A percentile compares a stretch with the other conserved stretches of the same genome.
Evolutionary conservation across 2,113 vertebrate species (phyloP).

Genomic region (Globicephala melas): DNA sequence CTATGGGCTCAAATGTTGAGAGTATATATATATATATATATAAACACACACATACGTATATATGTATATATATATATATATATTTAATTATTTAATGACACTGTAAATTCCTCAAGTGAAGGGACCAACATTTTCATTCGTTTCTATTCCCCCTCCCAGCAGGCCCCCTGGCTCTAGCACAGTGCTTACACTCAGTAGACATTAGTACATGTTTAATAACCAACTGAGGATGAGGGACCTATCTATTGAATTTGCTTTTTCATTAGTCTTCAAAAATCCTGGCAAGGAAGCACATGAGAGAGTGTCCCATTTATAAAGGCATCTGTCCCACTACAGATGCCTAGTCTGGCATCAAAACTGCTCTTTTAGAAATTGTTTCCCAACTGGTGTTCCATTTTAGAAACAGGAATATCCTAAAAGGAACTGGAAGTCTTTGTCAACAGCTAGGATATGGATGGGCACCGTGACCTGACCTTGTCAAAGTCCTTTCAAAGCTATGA

Average conservation of each 20-base stretch:
- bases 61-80: rapidly evolving
- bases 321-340: neutral
- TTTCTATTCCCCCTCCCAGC: neutral
- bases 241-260: neutral
- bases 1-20: neutral
- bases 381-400: neutral
- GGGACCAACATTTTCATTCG: neutral
- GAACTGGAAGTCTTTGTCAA: neutral
- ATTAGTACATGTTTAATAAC: neutral
- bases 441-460: neutral
- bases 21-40: neutral
- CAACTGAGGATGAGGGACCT: neutral
- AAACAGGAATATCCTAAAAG: constrained; percentile 12
- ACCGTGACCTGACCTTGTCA: neutral
- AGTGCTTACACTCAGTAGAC: neutral
- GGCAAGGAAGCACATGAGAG: neutral
- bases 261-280: neutral
- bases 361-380: constrained; percentile 30
- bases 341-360: neutral
- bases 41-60: too few relatives aligned
- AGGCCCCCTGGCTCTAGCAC: neutral
- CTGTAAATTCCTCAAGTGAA: neutral
- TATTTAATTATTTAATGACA: neutral
- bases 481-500: neutral
- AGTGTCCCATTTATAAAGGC: neutral